Evolutionary conservation across 2,113 vertebrate genomes (phyloP), one percentile per base, ranked within the genome.

Genomic region (Nymphicus hollandicus): DNA sequence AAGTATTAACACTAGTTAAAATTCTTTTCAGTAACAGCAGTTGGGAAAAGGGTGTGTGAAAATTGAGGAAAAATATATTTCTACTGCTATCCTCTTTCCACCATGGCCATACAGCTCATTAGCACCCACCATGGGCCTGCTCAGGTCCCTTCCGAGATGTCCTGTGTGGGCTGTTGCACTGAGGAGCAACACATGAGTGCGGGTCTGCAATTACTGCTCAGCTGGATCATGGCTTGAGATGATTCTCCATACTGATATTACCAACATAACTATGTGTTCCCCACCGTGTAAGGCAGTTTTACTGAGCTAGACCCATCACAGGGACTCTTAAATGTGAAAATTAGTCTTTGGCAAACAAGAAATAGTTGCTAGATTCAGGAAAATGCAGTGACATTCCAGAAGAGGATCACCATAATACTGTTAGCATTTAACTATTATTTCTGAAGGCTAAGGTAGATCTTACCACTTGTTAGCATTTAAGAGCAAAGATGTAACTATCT

Each of bases 291-390:
- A 70, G 63, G 80, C 86, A 95, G 83, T 96, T 97, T 80, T 89
- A 46, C 92, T 78, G 66, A 92, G 39, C 76, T 88, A 95, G 89
- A 91, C 61, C 61, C 64, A 79, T 73, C 89, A 95, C 20, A 97
- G 87, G 86, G 86, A 58, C 5, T 28, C 88, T 97, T 90, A 64
- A 95, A 95, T 89, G 90, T 91, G 86, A 97, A 97, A 96, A 96
- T 91, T 76, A 95, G 28, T 93, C 89, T 96, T 96, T 91, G 89
- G 52, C 55, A 90, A 97, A 95, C 64, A 85, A 96, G 53, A 94
- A 95, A 84, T 81, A 82, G 76, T 96, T 91, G 52, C 46, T 90
- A 92, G 70, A 81, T 85, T 93, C 79, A 73, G 86, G 81, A 91
- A 94, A 93, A 80, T 56, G 37, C 27, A 88, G 31, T 68, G 65